These are phyloP conservation scores for Scaptomyza caliginosa DNA, from an alignment of 2,888 invertebrate species.

Conservation along the genomic window DNA sequence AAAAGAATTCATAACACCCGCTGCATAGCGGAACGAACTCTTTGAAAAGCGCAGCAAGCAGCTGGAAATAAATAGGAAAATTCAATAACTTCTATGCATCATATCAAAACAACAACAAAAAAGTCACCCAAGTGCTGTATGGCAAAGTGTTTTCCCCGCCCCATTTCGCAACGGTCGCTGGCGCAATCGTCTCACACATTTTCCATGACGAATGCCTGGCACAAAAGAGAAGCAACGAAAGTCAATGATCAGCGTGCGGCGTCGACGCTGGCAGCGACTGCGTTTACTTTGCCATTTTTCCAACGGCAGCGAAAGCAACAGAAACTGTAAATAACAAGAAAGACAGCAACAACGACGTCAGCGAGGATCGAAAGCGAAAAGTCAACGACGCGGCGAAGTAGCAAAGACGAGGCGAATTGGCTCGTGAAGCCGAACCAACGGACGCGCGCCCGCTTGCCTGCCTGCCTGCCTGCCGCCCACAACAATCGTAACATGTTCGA, in stretches of 20 bases:
- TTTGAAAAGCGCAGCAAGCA: background rate
- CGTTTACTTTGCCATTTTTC: constrained; percentile 69
- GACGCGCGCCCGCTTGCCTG: background rate
- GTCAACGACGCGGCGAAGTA: constrained; percentile 41
- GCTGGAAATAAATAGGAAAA: background rate
- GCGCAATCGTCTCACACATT: constrained; percentile 57
- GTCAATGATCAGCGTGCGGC: constrained; percentile 78
- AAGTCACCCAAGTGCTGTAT: constrained; percentile 20
- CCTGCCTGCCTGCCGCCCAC: constrained; percentile 48
- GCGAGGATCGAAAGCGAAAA: constrained; percentile 76
- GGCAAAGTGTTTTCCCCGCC: constrained; percentile 47
- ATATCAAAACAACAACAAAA: constrained; percentile 5
- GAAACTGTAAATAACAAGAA: constrained; percentile 76
- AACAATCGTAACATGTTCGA: constrained; percentile 63
- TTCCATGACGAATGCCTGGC: constrained; percentile 72
- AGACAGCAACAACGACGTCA: constrained; percentile 44
- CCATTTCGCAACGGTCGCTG: constrained; percentile 50
- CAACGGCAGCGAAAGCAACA: constrained; percentile 72
- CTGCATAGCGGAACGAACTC: constrained; percentile 50
- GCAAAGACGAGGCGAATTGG: constrained; percentile 20
- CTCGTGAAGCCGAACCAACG: constrained; percentile 32
- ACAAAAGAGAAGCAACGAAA: constrained; percentile 72
- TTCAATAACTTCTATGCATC: no score
- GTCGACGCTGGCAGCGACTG: constrained; percentile 39
- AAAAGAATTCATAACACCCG: constrained; percentile 34